These are phyloP conservation scores for Elanoides forficatus DNA, from an alignment of 2,113 vertebrate genomes.

Conservation along the genomic window DNA sequence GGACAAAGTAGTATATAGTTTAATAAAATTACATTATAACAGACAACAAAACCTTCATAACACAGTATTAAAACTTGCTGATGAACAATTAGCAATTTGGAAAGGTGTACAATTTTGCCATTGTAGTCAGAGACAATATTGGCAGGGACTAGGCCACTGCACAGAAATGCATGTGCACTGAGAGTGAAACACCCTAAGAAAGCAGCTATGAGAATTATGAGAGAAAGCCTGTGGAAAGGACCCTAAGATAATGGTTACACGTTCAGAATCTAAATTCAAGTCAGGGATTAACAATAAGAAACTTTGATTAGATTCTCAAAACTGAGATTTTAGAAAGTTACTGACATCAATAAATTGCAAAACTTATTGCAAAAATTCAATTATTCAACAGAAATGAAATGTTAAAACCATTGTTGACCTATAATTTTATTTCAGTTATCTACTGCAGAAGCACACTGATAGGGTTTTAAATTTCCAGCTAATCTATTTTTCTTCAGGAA, in stretches of 20 bases:
- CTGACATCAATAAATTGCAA: not conserved
- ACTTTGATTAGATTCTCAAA: not conserved
- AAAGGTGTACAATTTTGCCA: not conserved
- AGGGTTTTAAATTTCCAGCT: not conserved
- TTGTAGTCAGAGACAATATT: fast-evolving
- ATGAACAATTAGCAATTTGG: not conserved
- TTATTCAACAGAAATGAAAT: not conserved
- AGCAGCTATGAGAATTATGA: not conserved
- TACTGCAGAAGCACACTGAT: not conserved
- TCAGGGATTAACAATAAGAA: not conserved
- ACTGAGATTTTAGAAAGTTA: not conserved
- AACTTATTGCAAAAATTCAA: not conserved
- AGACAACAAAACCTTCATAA: not conserved
- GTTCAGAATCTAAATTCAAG: not conserved
- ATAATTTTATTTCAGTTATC: not conserved
- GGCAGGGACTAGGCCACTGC: not conserved
- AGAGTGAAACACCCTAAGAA: not conserved
- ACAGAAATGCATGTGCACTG: not conserved
- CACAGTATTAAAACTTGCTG: not conserved
- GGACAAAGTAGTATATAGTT: not conserved
- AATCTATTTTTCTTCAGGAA: not conserved
- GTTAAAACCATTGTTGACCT: not conserved
- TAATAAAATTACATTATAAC: not conserved
- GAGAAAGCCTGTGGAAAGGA: not conserved
- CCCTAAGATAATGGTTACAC: not conserved